These are phyloP conservation scores for Manis javanica DNA, from an alignment of 2,797 vertebrate species.

Conservation along the genomic window DNA sequence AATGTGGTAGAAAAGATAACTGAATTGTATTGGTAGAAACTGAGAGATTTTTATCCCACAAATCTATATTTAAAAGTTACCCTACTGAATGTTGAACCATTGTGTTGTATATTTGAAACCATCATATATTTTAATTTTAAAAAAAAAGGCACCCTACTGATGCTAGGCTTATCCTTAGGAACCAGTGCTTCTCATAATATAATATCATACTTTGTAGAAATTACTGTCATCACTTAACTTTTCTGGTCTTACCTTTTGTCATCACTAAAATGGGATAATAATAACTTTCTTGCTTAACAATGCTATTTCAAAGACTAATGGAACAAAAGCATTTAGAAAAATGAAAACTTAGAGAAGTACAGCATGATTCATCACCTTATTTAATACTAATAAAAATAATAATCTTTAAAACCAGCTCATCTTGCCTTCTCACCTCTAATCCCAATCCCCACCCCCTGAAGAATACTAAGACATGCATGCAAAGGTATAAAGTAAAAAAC, in stretches of 20 bases:
- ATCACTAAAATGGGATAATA: slow-evolving; percentile 55
- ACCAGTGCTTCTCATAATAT: slow-evolving; percentile 29
- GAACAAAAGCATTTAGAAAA: slow-evolving; percentile 66
- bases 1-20: slow-evolving; percentile 3
- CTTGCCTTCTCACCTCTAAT: slow-evolving; percentile 35
- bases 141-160: neutral
- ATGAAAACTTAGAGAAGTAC: slow-evolving; percentile 56
- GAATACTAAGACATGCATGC: neutral
- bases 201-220: slow-evolving; percentile 33
- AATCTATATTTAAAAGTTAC: neutral
- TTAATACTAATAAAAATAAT: slow-evolving; percentile 62
- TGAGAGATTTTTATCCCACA: slow-evolving; percentile 39
- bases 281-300: slow-evolving; percentile 59
- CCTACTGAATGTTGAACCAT: too few species aligned
- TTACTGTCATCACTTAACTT: slow-evolving; percentile 61
- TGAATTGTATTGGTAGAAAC: slow-evolving; percentile 44
- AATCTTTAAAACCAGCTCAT: slow-evolving; percentile 57
- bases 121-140: too few species aligned
- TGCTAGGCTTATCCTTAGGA: neutral
- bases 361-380: slow-evolving; percentile 51
- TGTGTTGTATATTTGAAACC: too few species aligned
- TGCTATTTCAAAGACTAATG: slow-evolving; percentile 54
- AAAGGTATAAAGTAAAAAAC: neutral
- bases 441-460: neutral
- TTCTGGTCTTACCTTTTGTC: slow-evolving; percentile 64